phyloP scores from a whole-genome alignment of 2,888 invertebrate species.

The Synanthedon myopaeformis region DNA sequence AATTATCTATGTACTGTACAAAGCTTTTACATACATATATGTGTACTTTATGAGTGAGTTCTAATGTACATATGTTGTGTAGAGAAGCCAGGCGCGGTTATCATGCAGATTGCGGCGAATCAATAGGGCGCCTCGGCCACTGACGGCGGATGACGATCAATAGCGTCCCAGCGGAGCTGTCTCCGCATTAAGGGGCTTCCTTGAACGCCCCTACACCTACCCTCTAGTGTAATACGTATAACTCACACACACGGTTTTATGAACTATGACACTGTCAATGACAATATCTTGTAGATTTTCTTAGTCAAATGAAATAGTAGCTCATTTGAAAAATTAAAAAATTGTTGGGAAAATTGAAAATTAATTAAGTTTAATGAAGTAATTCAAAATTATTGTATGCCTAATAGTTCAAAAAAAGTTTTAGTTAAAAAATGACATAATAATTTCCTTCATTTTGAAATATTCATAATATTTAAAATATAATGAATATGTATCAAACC shows the following conservation, averaged over 20 bases:
- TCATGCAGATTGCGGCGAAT: constrained; percentile 71
- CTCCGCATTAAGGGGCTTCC: constrained; percentile 69
- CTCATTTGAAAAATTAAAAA: no score
- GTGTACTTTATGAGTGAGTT: constrained; percentile 22
- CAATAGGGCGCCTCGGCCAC: constrained; percentile 66
- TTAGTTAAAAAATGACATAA: no score
- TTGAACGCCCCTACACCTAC: constrained; percentile 66
- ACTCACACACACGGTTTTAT: not conserved
- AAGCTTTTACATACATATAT: no score
- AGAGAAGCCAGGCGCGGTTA: constrained; percentile 40
- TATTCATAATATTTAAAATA: no score
- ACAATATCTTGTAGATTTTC: not conserved
- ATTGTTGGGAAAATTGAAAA: no score
- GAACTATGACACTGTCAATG: not conserved
- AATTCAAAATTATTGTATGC: no score
- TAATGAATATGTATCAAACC: no score
- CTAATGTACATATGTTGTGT: constrained; percentile 31
- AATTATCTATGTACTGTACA: not conserved
- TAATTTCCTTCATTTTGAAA: no score
- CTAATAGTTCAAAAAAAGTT: no score
- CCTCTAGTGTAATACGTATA: constrained; percentile 42
- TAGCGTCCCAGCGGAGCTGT: constrained; percentile 66
- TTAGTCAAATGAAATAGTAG: no score
- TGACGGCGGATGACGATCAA: constrained; percentile 69
- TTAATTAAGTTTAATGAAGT: no score